Conservation (phyloP, 2,797 vertebrate genomes). For the Scyliorhinus canicula region DNA sequence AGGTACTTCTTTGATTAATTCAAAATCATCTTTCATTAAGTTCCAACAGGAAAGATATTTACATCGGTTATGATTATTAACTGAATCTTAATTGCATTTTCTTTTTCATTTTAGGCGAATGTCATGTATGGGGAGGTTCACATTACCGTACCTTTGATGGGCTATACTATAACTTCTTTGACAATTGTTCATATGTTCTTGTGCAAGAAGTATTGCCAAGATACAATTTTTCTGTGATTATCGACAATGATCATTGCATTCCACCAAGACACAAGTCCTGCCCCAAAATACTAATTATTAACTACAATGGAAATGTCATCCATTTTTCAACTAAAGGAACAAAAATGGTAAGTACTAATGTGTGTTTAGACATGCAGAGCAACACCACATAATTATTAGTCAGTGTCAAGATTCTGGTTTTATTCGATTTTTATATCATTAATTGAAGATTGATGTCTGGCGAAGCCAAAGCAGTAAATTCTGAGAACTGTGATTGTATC, state of each 20-base stretch:
- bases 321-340: background rate
- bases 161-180: background rate
- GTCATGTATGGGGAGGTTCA: background rate
- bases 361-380: background rate
- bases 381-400: background rate
- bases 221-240: slow-evolving; percentile 31
- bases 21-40: background rate
- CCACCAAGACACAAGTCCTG: background rate
- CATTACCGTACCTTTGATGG: slow-evolving; percentile 34
- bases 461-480: background rate
- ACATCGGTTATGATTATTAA: background rate
- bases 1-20: background rate
- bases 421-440: background rate
- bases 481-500: background rate
- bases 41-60: background rate
- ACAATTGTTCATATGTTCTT: slow-evolving; percentile 34
- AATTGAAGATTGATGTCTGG: background rate
- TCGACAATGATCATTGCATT: slow-evolving; percentile 24
- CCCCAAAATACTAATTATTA: background rate
- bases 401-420: background rate
- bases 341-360: background rate
- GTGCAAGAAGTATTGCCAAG: slow-evolving; percentile 20
- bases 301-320: background rate
- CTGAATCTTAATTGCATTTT: background rate
- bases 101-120: slow-evolving; percentile 33